Evolutionary conservation across 2,113 vertebrate species (phyloP), one percentile per base, ranked within the genome.

Genomic region (Lanius ludovicianus): DNA sequence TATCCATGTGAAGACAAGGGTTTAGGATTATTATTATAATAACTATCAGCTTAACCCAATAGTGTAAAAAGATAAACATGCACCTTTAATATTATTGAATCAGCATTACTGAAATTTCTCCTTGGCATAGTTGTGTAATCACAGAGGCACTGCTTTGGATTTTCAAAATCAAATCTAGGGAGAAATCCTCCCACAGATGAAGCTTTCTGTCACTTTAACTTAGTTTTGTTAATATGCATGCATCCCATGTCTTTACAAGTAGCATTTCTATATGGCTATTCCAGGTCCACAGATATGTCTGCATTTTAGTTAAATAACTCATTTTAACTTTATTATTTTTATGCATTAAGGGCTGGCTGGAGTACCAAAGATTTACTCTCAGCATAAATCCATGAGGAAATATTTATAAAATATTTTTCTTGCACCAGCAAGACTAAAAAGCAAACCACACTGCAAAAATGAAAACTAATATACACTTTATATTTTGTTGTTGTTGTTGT

Each of bases 341-440:
- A 96, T 95, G 96, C 87, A 84, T 95, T 96, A 96, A 97, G 95
- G 94, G 96, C 96, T 78, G 57, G 93, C 95, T 95, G 97, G 95
- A 96, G 96, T 62, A 95, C 30, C 57, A 93, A 87, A 93, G 90
- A 41, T 52, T 59, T 89, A 96, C 93, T 89, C 89, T 85, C 84
- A 93, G 94, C 96, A 93, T 87, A 79, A 63, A 96, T 95, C 89
- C 39, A 46, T 96, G 95, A 96, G 85, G 93, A 97, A 94, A 94
- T 96, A 92, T 84, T 97, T 97, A 97, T 96, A 98, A 97, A 97
- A 97, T 96, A 96, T 94, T 94, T 92, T 97, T 97, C 97, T 97
- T 98, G 96, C 95, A 95, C 97, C 98, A 96, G 97, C 96, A 97
- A 98, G 97, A 98, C 97, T 98, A 98, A 91, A 96, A 97, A 97